Evolutionary conservation across 2,113 vertebrate genomes (phyloP).

Genomic region (Eolophus roseicapilla): DNA sequence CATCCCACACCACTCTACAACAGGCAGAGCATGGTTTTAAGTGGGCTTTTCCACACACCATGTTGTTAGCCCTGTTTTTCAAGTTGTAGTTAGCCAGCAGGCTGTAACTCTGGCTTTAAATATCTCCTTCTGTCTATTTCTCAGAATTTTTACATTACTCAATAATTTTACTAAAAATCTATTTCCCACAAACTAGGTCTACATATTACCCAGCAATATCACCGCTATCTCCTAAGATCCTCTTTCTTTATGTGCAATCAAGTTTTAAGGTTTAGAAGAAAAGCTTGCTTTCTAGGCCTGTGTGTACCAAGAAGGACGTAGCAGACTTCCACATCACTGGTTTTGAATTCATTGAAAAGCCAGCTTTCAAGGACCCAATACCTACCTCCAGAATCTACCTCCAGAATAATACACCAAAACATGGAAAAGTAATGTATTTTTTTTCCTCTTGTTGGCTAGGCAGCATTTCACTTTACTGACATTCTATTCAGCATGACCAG

Average conservation of each 20-base stretch:
- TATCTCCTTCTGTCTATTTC: neutral
- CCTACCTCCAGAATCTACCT: neutral
- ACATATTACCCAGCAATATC: neutral
- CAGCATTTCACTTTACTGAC: neutral
- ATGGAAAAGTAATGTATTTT: neutral
- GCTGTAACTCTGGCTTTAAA: neutral
- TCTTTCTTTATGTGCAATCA: neutral
- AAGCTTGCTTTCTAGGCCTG: neutral
- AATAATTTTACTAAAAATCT: neutral
- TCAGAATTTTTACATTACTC: neutral
- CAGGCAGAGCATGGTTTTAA: neutral
- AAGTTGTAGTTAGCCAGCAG: neutral
- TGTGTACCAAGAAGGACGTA: neutral
- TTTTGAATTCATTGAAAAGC: neutral
- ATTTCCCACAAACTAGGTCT: neutral
- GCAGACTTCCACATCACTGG: neutral
- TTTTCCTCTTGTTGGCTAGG: neutral
- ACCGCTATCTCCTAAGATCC: neutral
- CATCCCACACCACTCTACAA: neutral
- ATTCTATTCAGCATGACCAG: neutral
- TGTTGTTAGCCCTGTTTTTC: neutral
- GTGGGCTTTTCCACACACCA: neutral
- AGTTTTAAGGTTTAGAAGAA: neutral
- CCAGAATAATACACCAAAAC: neutral
- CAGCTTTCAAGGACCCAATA: neutral